Base-by-base conservation (phyloP, 2,113 vertebrate genomes). In the Peucedramus taeniatus region DNA sequence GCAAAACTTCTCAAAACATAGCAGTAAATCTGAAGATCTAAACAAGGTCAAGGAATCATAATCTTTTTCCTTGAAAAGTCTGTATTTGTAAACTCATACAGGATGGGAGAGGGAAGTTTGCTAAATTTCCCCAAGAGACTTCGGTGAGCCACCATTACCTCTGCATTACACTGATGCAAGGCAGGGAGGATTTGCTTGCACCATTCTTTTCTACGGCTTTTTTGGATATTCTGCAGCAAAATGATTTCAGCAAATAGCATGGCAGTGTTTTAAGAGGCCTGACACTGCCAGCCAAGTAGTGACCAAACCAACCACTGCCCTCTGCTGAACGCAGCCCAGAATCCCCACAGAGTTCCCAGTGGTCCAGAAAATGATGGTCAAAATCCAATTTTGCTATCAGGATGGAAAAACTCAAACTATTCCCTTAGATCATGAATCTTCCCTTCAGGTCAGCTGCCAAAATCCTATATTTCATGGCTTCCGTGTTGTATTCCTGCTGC, bases 291-390 rank as follows among this genome's bases (percentile, higher is more conserved):
- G 77, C 60, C 89, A 91, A 91, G 44, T 8, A 64, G 22, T 79
- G 91, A 93, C 83, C 89, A 94, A 94, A 92, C 80, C 93, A 94
- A 94, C 74, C 89, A 95, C 95, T 96, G 96, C 96, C 96, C 96
- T 97, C 96, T 96, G 93, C 95, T 94, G 95, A 96, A 90, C 37
- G 8, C 35, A 75, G 28, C 18, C 56, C 0, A 0, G 54, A 96
- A 90, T 96, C 63, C 93, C 35, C 47, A 53, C 0, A 0, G 24
- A 80, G 20, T 15, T 88, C 51, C 54, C 47, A 50, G 15, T 33
- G 13, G 13, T 59, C 35, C 8, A 31, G 23, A 93, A 90, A 59
- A 80, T 21, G 6, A n/a, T 3, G 13, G 13, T 1, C 53, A 51
- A 78, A 94, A 84, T 59, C 12, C 13, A 26, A 2, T 86, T 90